Base-by-base conservation (phyloP, 2,113 vertebrate genomes). In the Serinus canaria region DNA sequence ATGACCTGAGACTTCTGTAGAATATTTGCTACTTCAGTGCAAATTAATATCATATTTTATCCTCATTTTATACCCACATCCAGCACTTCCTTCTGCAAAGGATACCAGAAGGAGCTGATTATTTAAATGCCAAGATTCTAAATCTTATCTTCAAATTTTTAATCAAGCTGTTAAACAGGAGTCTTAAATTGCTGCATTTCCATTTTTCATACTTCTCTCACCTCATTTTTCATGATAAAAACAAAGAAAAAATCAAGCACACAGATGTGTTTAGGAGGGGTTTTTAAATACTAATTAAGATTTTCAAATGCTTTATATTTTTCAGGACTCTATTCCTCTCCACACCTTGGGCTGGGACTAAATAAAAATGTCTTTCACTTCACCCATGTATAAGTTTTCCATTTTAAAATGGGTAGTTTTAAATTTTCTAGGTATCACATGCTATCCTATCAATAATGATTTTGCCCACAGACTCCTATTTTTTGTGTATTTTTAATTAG, bases 21-120 rank as follows among this genome's bases (percentile, higher is more conserved):
- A 95, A 93, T 94, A 95, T 94, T 96, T 96, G 85, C 91, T 87
- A 93, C 95, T 93, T 89, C 80, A 75, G 86, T 90, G 92, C 39
- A 96, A 97, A 96, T 97, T 96, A 94, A 72, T 89, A 86, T 84
- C 39, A 78, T 95, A 94, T 96, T 93, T 97, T 96, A 92, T 52
- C 52, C 89, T 87, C 22, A 87, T 82, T 94, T 97, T 90, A 83
- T 83, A 90, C 24, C 17, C 60, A 87, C 31, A 86, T 56, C 52
- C 52, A 92, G 46, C 18, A 80, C 33, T 83, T 83, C 47, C 43
- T 94, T 50, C 90, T 89, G 50, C 56, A 83, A 89, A 92, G 47
- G 62, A 90, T 92, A 94, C 60, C 83, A 94, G 76, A 93, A 93
- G 69, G 89, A 90, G 60, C 24, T 87, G 83, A 35, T 59, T 56